phyloP scores from a whole-genome alignment of 53 echinoderm and acorn worm species.

The Mesocentrotus franciscanus region DNA sequence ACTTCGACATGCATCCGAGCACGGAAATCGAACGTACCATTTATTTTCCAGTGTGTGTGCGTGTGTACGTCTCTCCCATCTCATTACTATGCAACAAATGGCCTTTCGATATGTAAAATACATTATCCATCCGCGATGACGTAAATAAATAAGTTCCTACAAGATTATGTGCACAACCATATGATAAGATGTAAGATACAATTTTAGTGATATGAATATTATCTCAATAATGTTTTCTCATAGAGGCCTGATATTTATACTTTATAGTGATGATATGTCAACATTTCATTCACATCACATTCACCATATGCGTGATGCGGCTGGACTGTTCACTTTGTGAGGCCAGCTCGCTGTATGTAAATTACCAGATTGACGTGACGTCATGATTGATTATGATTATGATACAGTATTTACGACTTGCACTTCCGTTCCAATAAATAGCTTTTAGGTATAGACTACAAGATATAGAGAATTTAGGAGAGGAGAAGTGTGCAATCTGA shows the following conservation, averaged over 20 bases:
- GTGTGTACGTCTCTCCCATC: constrained; percentile 43
- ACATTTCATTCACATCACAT: background rate
- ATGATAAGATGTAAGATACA: background rate
- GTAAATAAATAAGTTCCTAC: constrained; percentile 55
- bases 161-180: background rate
- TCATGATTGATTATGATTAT: constrained; percentile 69
- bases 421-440: constrained; percentile 57
- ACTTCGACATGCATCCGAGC: constrained; percentile 68
- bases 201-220: background rate
- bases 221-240: background rate
- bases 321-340: constrained; percentile 44
- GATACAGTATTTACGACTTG: constrained; percentile 45
- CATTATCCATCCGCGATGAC: constrained; percentile 66
- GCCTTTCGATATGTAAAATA: constrained; percentile 64
- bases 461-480: background rate
- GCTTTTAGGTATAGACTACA: background rate
- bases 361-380: constrained; percentile 53
- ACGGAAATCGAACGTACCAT: constrained; percentile 70
- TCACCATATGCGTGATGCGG: constrained; percentile 41
- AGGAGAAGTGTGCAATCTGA: background rate
- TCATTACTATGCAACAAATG: constrained; percentile 70
- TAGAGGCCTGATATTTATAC: background rate
- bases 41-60: constrained; percentile 61
- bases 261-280: background rate
- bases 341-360: constrained; percentile 67